Base-by-base conservation (phyloP, 1,140 invertebrate genomes). In the Dinoponera quadriceps region DNA sequence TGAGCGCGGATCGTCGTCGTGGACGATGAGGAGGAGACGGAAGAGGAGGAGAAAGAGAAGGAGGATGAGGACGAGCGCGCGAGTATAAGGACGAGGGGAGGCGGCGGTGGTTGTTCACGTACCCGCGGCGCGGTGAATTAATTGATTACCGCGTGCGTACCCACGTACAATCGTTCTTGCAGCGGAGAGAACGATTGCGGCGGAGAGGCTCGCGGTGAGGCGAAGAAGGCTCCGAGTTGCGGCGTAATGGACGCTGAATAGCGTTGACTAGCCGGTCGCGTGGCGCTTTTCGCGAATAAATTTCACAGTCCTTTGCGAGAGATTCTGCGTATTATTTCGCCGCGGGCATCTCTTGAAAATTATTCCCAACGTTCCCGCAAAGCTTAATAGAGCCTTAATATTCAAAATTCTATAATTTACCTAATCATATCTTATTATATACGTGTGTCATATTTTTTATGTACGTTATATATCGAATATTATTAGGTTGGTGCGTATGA, bases 51-150 rank as follows among this genome's bases (percentile, higher is more conserved):
- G 18, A 72, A 85, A 18, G 66, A 27, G 54, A 71, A 83, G 38
- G 55, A 59, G 29, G 49, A 48, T 48, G 59, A 72, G 75, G 55
- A 75, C 75, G 62, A 87, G 86, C 69, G 83, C 62, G 82, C 80
- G 55, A 83, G 68, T 38, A 66, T 18, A 65, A 77, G 69, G 51
- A 60, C 20, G 71, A 77, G 29, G 49, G n/a, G 33, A 75, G 66
- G 63, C 55, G 22, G 55, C 49, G 68, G 62, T 27, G 44, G 44
- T 77, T 77, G 84, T 57, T 82, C 75, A 65, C 87, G 87, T 85
- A 89, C 87, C 3, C 80, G 85, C 75, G 86, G 77, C 85, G 85
- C 84, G 84, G 82, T 86, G 85, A 89, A 89, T 89, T 88, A 88
- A 89, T 88, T 89, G 88, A 89, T 89, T 89, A 88, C 85, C 66